Evolutionary conservation across 2,113 vertebrate genomes (phyloP), one percentile per base, ranked within the genome.

Genomic region (Phodopus roborovskii): DNA sequence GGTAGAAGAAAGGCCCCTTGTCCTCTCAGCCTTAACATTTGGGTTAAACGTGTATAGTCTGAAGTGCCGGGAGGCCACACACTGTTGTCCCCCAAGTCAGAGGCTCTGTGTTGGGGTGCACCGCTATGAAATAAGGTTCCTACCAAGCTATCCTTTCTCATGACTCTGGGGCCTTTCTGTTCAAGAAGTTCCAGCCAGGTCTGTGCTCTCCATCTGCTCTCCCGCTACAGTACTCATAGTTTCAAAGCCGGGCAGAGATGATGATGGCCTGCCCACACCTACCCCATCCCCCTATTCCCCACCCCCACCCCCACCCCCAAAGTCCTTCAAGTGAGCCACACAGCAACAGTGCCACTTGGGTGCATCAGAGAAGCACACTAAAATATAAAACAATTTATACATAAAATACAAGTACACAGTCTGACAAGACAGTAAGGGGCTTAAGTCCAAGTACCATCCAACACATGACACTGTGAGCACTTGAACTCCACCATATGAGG

Each of bases 241-340:
- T 33, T 20, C 20, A 71, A 53, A 64, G 75, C 12, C 42, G 26
- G 36, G 33, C 19, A 30, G 39, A 8, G 3, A 24, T 19, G 20
- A 64, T 1, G 12, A 39, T 39, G 58, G 15, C 28, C 39, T 6
- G 15, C 13, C 24, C 82, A 19, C 15, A 30, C 81, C 24, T 42
- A n/a, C n/a, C n/a, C n/a, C n/a, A n/a, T n/a, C 7, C 56, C 8
- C 20, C 58, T 16, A 3, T 1, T 3, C 68, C 15, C 30, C 19
- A 19, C 17, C 50, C 0, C 15, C 5, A 6, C 53, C 53, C 1
- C 36, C 24, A n/a, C 2, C 53, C 0, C 10, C 56, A 56, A 45
- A 45, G 84, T 30, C 15, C 26, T 16, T 42, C 10, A 30, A n/a
- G 36, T 33, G 20, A 66, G 77, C 7, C 3, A 24, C 36, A 45